A percentile compares a stretch with the other conserved stretches of the same genome.
phyloP scores from a whole-genome alignment of 2,888 invertebrate species.

The Dascillus cervinus region DNA sequence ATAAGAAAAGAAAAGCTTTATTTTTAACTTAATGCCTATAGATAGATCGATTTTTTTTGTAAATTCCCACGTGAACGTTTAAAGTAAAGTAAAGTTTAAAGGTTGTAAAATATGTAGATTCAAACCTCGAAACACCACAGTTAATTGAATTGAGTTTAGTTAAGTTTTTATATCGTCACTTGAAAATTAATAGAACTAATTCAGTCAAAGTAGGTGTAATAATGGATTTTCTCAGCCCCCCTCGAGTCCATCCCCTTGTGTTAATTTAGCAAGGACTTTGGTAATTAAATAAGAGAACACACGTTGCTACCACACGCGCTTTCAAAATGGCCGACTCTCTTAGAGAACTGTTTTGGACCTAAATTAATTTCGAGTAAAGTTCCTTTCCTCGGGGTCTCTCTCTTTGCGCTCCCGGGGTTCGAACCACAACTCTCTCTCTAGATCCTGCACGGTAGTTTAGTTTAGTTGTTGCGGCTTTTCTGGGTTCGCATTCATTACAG shows the following conservation, averaged over 20 bases:
- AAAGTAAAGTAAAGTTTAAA: no score
- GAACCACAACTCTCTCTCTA: conserved; percentile 23
- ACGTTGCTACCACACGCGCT: conserved; percentile 36
- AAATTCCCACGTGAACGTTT: no score
- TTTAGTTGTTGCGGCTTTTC: conserved; percentile 31
- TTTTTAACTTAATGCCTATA: no score
- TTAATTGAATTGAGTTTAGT: no score
- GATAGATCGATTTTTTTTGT: no score
- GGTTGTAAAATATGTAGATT: no score
- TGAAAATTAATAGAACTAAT: no score
- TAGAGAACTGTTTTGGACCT: no score
- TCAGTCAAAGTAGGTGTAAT: conserved; percentile 34
- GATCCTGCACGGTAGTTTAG: conserved; percentile 26
- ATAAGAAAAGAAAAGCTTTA: no score
- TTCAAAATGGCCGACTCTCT: conserved; percentile 32
- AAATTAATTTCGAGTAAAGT: conserved; percentile 41
- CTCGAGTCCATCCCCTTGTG: conserved; percentile 39
- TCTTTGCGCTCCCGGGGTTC: conserved; percentile 14
- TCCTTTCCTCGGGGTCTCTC: conserved; percentile 29
- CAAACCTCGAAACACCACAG: no score
- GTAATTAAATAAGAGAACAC: conserved; percentile 41
- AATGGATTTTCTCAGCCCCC: conserved; percentile 37
- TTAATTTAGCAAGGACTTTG: conserved; percentile 40
- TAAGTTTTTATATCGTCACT: no score
- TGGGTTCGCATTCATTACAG: conserved; percentile 15